phyloP scores from a whole-genome alignment of 2,113 vertebrate species.

The Malurus alboscapulatus region DNA sequence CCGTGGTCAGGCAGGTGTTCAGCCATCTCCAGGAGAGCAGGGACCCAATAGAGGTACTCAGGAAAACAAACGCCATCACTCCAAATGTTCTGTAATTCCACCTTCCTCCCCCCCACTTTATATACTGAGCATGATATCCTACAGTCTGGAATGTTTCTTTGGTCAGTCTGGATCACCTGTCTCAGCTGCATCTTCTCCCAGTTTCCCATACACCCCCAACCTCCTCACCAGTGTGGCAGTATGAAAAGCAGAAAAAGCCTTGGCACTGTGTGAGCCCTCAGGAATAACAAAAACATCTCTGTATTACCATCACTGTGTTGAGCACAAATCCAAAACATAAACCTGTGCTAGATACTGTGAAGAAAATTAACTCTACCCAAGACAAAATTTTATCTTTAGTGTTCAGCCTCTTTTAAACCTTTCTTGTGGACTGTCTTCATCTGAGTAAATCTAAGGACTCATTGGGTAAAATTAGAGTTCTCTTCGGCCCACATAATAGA shows the following conservation, averaged over 20 bases:
- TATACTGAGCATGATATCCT: background rate
- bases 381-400: background rate
- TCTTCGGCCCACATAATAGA: background rate
- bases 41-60: fast-evolving
- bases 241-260: background rate
- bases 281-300: background rate
- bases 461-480: background rate
- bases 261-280: background rate
- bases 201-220: too few relatives aligned
- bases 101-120: background rate
- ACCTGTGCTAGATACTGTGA: background rate
- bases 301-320: background rate
- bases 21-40: background rate
- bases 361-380: background rate
- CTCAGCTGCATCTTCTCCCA: background rate
- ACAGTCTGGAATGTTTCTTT: background rate
- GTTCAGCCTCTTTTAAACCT: background rate
- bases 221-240: fast-evolving
- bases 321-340: background rate
- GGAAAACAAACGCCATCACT: fast-evolving
- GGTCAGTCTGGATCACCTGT: background rate
- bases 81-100: background rate
- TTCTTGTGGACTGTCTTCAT: background rate
- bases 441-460: background rate
- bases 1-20: background rate